Base-by-base conservation (phyloP, 2,888 invertebrate genomes). In the Spodoptera exigua region DNA sequence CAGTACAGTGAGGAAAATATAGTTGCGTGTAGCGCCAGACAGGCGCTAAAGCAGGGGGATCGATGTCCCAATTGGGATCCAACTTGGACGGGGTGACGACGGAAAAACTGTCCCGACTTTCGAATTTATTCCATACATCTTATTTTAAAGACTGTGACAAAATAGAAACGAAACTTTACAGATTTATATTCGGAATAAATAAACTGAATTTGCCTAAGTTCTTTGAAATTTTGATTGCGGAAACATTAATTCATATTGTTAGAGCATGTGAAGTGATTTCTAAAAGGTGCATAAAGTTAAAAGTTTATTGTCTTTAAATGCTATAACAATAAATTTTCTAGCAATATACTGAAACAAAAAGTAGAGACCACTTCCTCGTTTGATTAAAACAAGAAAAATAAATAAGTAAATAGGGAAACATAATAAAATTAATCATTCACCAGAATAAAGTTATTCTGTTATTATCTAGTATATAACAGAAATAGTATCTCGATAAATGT, bases 61-160 rank as follows among this genome's bases (percentile, higher is more conserved):
- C 84, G 85, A 90, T 88, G 88, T 88, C 86, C 86, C 89, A 83
- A 82, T 84, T 84, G 88, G 84, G 87, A 88, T 79, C 79, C 70
- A 82, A 80, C 78, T 80, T 83, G 78, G 79, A 66, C 68, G 67
- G 72, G 71, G 81, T 80, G 87, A 81, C 83, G 84, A 85, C 79
- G 57, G 72, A 72, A 79, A 82, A 87, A 81, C 73, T 79, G 74
- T 75, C 76, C 74, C 67, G 55, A 65, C 76, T 75, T 73, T 61
- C 59, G 53, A 76, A 76, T 81, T 80, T 78, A 72, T 80, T 61
- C 54, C 54, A 64, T 60, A 58, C 47, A 45, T 63, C 62, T 74
- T 62, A 40, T 65, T 70, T 64, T 58, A 63, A 74, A 66, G 51
- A 53, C 61, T 61, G 56, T 44, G 46, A 57, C 57, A 72, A 69